These are phyloP conservation scores for Bovichtus variegatus DNA, from an alignment of 2,797 vertebrate genomes.

Conservation along the genomic window DNA sequence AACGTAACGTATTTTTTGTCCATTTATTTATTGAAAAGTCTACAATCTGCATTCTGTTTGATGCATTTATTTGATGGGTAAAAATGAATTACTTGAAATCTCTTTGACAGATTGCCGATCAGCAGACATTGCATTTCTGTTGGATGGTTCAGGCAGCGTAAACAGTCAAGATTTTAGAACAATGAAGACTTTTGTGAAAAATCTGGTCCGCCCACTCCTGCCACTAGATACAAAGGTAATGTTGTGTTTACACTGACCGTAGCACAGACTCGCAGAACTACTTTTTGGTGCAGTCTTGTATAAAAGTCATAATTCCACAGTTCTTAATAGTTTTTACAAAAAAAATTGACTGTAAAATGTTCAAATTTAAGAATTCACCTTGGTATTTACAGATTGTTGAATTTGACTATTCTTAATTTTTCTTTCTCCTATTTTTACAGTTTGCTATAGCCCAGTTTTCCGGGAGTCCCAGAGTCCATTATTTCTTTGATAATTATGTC, in stretches of 20 bases:
- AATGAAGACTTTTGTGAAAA: slow-evolving; percentile 79
- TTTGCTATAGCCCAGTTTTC: slow-evolving; percentile 81
- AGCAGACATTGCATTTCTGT: slow-evolving; percentile 81
- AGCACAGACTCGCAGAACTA: background rate
- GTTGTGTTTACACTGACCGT: background rate
- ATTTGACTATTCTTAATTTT: background rate
- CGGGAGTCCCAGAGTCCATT: accelerated
- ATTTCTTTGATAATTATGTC: slow-evolving; percentile 44
- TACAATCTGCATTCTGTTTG: background rate
- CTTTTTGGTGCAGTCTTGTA: background rate
- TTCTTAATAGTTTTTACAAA: background rate
- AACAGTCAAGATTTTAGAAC: accelerated
- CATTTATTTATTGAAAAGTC: background rate
- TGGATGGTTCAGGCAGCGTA: slow-evolving; percentile 84
- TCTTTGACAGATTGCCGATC: slow-evolving; percentile 69
- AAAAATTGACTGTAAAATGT: background rate
- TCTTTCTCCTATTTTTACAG: slow-evolving; percentile 61
- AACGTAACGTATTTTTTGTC: background rate
- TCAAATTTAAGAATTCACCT: background rate
- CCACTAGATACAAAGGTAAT: slow-evolving; percentile 57
- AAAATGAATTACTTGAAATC: background rate
- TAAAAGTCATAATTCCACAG: background rate
- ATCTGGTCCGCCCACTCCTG: slow-evolving; percentile 40
- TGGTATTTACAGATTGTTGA: background rate
- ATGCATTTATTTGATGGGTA: background rate